phyloP scores from a whole-genome alignment of 1,140 invertebrate genomes.

The Callitettix versicolor region DNA sequence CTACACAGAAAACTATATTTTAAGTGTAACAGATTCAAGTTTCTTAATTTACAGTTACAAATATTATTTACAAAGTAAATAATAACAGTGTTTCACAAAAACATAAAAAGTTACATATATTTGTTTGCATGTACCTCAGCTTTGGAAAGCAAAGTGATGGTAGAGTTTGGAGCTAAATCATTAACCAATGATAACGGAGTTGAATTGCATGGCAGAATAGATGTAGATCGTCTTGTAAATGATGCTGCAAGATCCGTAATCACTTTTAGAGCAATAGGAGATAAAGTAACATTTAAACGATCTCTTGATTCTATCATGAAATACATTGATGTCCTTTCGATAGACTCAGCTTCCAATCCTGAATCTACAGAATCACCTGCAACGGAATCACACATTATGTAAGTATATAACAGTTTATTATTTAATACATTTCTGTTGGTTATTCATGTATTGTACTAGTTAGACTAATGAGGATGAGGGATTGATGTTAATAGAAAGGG shows the following conservation, averaged over 20 bases:
- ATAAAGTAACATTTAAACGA: conserved; percentile 56
- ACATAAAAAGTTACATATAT: no score
- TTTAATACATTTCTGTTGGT: no score
- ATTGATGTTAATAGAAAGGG: no score
- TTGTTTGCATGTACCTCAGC: no score
- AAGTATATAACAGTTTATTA: neutral
- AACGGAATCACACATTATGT: no score
- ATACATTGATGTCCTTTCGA: conserved; percentile 46
- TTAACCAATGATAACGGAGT: conserved; percentile 20
- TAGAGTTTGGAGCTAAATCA: conserved; percentile 24
- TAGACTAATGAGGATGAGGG: no score
- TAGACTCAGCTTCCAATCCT: conserved; percentile 36
- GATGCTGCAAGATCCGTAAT: conserved; percentile 43
- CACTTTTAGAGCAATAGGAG: conserved; percentile 45
- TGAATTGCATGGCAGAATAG: neutral
- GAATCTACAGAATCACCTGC: conserved; percentile 34
- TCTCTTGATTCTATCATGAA: conserved; percentile 55
- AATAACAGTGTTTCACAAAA: no score
- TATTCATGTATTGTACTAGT: neutral
- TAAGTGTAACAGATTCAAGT: no score
- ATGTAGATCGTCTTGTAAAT: conserved; percentile 31
- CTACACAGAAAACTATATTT: no score
- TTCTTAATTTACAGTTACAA: no score
- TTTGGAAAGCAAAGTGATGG: conserved; percentile 24
- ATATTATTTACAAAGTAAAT: no score